A percentile compares a stretch with the other conserved stretches of the same genome.
These are phyloP conservation scores for Hippasteria phrygiana DNA, from an alignment of 53 echinoderm and acorn worm genomes.

Conservation along the genomic window DNA sequence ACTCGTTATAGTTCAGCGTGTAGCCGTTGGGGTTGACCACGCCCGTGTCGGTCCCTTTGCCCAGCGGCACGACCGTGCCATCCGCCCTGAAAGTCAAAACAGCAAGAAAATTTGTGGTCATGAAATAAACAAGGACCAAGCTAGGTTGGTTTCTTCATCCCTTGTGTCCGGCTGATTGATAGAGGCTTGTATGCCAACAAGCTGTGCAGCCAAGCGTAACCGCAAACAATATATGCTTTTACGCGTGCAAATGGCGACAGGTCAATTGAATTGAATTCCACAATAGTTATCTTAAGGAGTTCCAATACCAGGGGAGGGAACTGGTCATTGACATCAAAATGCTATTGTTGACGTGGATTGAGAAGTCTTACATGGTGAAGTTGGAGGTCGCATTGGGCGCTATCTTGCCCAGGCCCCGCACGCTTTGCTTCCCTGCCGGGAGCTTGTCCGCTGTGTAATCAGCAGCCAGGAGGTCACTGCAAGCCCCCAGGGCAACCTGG, in stretches of 20 bases:
- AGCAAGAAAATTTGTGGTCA: not conserved
- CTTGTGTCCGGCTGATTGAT: no score
- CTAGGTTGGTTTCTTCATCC: no score
- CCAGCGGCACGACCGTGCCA: constrained; percentile 85
- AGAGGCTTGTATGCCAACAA: no score
- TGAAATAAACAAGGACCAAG: no score
- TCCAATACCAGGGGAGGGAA: no score
- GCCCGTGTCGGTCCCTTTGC: constrained; percentile 76
- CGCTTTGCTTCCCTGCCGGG: constrained; percentile 89
- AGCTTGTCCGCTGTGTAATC: constrained; percentile 87
- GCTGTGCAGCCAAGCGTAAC: no score
- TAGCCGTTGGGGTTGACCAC: constrained; percentile 92
- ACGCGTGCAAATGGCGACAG: no score
- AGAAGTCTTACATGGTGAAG: constrained; percentile 85
- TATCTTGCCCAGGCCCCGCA: constrained; percentile 88
- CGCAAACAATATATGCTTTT: no score
- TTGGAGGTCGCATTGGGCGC: constrained; percentile 79
- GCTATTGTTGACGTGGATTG: not conserved
- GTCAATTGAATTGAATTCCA: no score
- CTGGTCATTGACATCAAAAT: no score
- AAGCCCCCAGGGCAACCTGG: constrained; percentile 88
- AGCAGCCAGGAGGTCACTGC: constrained; percentile 87
- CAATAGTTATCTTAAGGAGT: no score
- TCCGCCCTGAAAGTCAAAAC: constrained; percentile 79
- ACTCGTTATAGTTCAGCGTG: constrained; percentile 99